Percentiles rank a stretch among this genome's conserved stretches.
These are phyloP conservation scores for Camponotus pennsylvanicus DNA, from an alignment of 1,140 invertebrate species.

Conservation along the genomic window DNA sequence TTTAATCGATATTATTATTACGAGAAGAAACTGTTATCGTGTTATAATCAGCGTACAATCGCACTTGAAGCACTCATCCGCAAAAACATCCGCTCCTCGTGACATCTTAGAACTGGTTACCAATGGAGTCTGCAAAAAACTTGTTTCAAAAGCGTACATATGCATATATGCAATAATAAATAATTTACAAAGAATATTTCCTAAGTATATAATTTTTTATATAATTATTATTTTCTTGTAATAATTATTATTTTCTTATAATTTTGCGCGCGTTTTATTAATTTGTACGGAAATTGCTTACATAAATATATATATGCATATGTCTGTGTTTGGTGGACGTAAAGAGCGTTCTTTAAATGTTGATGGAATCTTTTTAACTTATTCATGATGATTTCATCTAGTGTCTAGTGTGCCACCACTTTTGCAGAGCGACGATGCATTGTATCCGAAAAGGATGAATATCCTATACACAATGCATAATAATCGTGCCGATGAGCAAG, in stretches of 20 bases:
- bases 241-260: not conserved
- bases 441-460: constrained; percentile 36
- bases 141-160: not conserved
- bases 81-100: constrained; percentile 43
- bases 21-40: constrained; percentile 60
- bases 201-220: not conserved
- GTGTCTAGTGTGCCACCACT: not conserved
- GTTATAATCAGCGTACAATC: constrained; percentile 58
- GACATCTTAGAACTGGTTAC: constrained; percentile 24
- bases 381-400: not conserved
- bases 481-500: constrained; percentile 52
- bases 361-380: constrained; percentile 17
- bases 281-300: not conserved
- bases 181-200: not conserved
- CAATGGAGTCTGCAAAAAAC: not conserved
- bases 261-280: not conserved
- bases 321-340: not conserved
- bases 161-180: not conserved
- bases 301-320: not conserved
- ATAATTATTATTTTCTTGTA: not conserved
- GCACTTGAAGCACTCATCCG: constrained; percentile 55
- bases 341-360: not conserved
- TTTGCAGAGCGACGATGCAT: not conserved
- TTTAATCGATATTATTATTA: constrained; percentile 45
- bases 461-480: constrained; percentile 51